Evolutionary conservation across 2,797 vertebrate genomes (phyloP).

Genomic region (Merluccius polli): DNA sequence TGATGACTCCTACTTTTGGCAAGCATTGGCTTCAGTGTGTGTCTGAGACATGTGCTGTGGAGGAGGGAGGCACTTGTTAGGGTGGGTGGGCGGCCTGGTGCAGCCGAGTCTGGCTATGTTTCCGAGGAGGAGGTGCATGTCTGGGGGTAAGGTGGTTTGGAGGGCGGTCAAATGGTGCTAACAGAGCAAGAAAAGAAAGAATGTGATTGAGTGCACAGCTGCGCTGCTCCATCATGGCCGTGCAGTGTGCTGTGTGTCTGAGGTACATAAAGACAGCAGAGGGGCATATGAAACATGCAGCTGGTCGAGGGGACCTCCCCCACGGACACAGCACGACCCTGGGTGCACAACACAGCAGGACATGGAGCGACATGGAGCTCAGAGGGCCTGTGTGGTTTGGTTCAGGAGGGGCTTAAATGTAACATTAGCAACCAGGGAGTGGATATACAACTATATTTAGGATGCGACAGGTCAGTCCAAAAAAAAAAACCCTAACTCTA

Average conservation of each 20-base stretch:
- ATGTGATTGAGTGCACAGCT: constrained; percentile 72
- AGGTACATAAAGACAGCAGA: constrained; percentile 62
- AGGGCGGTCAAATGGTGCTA: constrained; percentile 31
- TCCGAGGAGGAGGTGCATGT: constrained; percentile 16
- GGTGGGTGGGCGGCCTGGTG: constrained; percentile 12
- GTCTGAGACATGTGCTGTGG: background rate
- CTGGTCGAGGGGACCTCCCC: constrained; percentile 59
- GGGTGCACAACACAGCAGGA: constrained; percentile 40
- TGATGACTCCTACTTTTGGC: background rate
- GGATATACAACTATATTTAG: constrained; percentile 21
- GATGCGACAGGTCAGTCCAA: constrained; percentile 2
- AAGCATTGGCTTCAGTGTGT: constrained; percentile 10
- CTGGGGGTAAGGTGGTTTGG: background rate
- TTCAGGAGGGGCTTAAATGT: constrained; percentile 18
- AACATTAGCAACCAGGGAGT: constrained; percentile 15
- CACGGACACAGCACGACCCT: constrained; percentile 30
- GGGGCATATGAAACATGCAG: constrained; percentile 41
- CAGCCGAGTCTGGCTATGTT: constrained; percentile 46
- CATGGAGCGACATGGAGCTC: too few relatives aligned
- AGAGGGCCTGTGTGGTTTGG: background rate
- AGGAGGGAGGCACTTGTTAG: background rate
- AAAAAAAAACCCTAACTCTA: background rate
- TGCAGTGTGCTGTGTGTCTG: constrained; percentile 53
- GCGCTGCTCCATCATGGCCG: constrained; percentile 66
- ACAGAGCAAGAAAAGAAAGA: constrained; percentile 58